phyloP scores from a whole-genome alignment of 37 sponge, comb jelly and placozoan genomes.

The Hormiphora californensis region DNA sequence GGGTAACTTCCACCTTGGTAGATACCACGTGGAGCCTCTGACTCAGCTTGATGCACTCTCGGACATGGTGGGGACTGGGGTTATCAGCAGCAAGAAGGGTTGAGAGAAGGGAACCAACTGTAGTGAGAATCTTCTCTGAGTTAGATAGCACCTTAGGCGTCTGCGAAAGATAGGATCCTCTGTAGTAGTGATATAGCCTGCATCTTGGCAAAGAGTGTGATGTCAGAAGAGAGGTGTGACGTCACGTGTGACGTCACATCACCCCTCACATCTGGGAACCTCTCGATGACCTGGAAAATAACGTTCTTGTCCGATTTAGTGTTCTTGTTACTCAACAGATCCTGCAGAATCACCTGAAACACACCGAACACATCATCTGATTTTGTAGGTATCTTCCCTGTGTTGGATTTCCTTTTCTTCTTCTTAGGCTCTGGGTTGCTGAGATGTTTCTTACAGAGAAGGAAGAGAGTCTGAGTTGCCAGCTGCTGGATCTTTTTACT shows the following conservation, averaged over 20 bases:
- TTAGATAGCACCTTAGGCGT: not conserved
- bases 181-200: not conserved
- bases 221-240: not conserved
- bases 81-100: not conserved
- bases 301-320: not conserved
- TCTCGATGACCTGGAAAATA: slow-evolving; percentile 34
- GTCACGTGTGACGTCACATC: not conserved
- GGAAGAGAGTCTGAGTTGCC: not conserved
- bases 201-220: not conserved
- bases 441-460: not conserved
- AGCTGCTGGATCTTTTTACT: not conserved
- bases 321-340: slow-evolving; percentile 28
- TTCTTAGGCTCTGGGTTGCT: not conserved
- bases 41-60: slow-evolving; percentile 36
- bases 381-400: not conserved
- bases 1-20: not conserved
- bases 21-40: not conserved
- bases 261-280: not conserved
- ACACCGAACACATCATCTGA: not conserved
- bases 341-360: not conserved
- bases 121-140: not conserved
- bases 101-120: not conserved
- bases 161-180: slow-evolving; percentile 31
- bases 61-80: slow-evolving; percentile 32
- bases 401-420: not conserved